Conservation (phyloP, 2,888 invertebrate genomes). For the Flabesymbios commensalis region DNA sequence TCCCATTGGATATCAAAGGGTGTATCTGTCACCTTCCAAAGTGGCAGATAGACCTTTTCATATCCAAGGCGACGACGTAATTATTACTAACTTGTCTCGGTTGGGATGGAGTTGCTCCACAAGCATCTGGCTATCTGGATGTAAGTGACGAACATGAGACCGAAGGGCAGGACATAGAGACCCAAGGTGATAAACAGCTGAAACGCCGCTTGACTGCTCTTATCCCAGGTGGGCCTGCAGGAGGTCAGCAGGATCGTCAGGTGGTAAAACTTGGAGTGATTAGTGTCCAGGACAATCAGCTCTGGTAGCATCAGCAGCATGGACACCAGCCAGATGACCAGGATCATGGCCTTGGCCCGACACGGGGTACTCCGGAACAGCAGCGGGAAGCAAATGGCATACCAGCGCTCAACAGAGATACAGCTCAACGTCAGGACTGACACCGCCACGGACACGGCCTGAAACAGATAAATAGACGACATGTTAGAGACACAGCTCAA, state of each 20-base stretch:
- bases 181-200: conserved; percentile 40
- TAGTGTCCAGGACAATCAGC: conserved; percentile 19
- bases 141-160: conserved; percentile 48
- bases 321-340: conserved; percentile 80
- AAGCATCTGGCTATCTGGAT: conserved; percentile 45
- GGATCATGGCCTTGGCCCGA: conserved; percentile 78
- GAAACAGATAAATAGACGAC: conserved; percentile 6
- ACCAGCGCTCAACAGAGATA: conserved; percentile 92
- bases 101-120: conserved; percentile 45
- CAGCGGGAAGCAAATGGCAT: conserved; percentile 88
- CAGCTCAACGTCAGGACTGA: conserved; percentile 89
- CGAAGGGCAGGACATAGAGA: conserved; percentile 47
- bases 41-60: too few species aligned
- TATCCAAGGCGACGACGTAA: too few species aligned
- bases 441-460: conserved; percentile 77
- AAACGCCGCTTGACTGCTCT: conserved; percentile 35
- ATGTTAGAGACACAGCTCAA: neutral
- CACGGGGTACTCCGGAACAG: conserved; percentile 83
- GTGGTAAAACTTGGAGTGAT: neutral
- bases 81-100: conserved; percentile 20
- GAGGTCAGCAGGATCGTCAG: conserved; percentile 19
- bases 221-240: conserved; percentile 22
- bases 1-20: too few species aligned
- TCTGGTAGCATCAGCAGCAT: conserved; percentile 60
- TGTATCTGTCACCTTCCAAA: too few species aligned